Conservation (phyloP, 2,113 vertebrate species). For the Brienomyrus longianalis region DNA sequence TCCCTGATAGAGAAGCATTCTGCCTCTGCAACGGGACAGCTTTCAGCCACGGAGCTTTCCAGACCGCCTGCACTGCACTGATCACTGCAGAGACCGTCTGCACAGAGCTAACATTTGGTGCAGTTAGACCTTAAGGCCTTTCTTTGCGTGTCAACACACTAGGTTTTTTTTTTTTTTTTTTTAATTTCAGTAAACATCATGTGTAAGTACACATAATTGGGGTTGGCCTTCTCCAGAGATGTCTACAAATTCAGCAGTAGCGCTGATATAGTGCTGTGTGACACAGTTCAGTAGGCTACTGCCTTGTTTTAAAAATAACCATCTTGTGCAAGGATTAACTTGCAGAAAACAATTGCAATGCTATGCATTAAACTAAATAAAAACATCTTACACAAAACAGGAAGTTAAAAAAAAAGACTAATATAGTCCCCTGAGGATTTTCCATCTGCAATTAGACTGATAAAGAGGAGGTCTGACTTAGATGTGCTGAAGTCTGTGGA, state of each 20-base stretch:
- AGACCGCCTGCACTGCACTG: not conserved
- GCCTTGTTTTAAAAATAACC: not conserved
- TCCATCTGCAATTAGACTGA: slow-evolving; percentile 1
- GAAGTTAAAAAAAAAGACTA: not conserved
- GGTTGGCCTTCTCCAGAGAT: not conserved
- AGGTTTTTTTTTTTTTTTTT: not conserved
- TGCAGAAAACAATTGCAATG: slow-evolving; percentile 8
- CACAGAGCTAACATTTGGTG: not conserved
- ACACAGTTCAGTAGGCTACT: not conserved
- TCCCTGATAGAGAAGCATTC: not conserved
- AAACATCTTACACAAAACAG: not conserved
- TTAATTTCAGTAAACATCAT: not conserved
- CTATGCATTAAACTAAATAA: not conserved
- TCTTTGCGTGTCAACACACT: not conserved
- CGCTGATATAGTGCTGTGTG: not conserved
- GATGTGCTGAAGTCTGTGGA: not conserved
- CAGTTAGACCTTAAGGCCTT: not conserved
- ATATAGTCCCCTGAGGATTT: not conserved
- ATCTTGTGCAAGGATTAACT: not conserved
- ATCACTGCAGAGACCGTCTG: not conserved
- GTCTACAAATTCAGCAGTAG: not conserved
- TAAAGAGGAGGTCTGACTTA: not conserved
- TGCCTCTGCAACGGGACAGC: not conserved
- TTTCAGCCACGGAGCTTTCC: not conserved
- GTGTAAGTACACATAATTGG: not conserved